phyloP scores from a whole-genome alignment of 2,797 vertebrate species.

The Sebastiscus albofasciatus region DNA sequence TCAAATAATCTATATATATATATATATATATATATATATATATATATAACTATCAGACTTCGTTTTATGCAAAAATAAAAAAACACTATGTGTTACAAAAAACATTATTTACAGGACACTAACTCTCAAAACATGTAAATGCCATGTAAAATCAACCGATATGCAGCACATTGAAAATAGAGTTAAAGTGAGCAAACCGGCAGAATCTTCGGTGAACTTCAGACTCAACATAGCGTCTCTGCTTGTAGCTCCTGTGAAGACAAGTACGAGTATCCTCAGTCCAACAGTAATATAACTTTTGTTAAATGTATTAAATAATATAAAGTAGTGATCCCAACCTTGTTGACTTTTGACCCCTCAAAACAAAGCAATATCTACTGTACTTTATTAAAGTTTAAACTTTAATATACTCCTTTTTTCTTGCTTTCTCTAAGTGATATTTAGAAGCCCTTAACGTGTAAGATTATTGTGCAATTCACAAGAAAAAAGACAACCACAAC shows the following conservation, averaged over 20 bases:
- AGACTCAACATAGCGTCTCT: constrained; percentile 81
- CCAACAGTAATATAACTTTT: background rate
- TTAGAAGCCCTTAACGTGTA: background rate
- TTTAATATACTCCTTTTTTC: too few species aligned
- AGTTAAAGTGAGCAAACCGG: constrained; percentile 74
- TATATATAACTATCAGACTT: background rate
- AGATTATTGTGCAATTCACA: background rate
- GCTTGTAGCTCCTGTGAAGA: constrained; percentile 81
- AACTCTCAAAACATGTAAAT: background rate
- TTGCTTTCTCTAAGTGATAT: background rate
- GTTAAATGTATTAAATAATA: background rate
- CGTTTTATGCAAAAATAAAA: background rate
- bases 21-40: background rate
- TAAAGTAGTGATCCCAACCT: background rate
- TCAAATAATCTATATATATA: background rate
- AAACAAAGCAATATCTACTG: background rate
- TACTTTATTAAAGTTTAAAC: too few species aligned
- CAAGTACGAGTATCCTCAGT: background rate
- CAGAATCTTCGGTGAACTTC: constrained; percentile 86
- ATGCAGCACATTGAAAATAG: background rate
- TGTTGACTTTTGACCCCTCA: background rate
- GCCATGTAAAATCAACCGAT: background rate
- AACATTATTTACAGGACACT: background rate
- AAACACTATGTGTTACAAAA: background rate
- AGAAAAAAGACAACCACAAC: background rate